phyloP scores from a whole-genome alignment of 2,113 vertebrate species.

The Notothenia coriiceps region DNA sequence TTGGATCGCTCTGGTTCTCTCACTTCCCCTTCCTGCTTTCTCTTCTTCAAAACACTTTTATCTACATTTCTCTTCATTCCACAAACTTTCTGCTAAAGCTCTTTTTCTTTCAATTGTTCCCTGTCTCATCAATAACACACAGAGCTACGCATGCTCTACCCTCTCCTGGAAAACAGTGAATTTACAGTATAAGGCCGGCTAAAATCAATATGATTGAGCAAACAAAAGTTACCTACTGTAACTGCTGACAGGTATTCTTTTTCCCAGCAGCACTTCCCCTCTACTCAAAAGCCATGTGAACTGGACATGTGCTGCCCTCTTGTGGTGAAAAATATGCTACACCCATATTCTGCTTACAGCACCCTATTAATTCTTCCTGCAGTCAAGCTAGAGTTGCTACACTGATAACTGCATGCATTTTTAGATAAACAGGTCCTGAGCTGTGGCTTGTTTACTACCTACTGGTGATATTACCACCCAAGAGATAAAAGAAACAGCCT shows the following conservation, averaged over 20 bases:
- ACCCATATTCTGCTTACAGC: neutral
- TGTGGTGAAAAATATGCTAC: conserved; percentile 37
- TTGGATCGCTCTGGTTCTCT: conserved; percentile 13
- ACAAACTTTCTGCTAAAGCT: neutral
- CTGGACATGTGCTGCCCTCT: conserved; percentile 57
- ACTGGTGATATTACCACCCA: neutral
- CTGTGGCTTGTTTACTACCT: neutral
- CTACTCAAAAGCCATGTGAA: neutral
- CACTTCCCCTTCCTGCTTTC: neutral
- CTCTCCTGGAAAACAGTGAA: neutral
- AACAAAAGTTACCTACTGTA: conserved; percentile 10
- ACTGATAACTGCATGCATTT: neutral
- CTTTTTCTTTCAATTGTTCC: neutral
- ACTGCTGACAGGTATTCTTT: conserved; percentile 16
- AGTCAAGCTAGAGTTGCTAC: neutral
- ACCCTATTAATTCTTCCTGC: neutral
- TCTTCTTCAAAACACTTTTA: neutral
- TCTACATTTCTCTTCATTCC: conserved; percentile 2
- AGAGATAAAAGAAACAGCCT: neutral
- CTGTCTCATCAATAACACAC: neutral
- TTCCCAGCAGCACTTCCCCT: neutral
- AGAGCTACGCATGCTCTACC: neutral
- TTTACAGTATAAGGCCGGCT: neutral
- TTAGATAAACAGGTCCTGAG: neutral
- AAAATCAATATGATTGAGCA: conserved; percentile 16